Conservation (phyloP, 1,140 invertebrate species). For the Chrysomallon squamiferum region DNA sequence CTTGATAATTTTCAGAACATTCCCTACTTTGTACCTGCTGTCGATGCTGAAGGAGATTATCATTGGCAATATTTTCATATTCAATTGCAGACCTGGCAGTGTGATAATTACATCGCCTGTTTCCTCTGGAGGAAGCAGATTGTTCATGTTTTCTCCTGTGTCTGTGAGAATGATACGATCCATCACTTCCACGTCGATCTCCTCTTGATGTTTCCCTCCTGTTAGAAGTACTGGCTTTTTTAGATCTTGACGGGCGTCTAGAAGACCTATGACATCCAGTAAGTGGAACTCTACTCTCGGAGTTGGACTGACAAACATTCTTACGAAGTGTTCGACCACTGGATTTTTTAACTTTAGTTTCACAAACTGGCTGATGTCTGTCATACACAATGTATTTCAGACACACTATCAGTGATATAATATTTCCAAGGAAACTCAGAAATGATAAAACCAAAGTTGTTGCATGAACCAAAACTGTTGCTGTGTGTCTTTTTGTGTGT, state of each 20-base stretch:
- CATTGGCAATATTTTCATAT: neutral
- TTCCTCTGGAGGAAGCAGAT: neutral
- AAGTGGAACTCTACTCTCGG: neutral
- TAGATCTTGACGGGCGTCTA: neutral
- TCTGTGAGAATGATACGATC: neutral
- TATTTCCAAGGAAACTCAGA: constrained; percentile 1
- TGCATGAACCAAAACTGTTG: neutral
- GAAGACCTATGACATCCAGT: neutral
- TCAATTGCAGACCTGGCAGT: neutral
- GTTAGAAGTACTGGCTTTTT: neutral
- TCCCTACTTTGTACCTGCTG: neutral
- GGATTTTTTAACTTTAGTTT: neutral
- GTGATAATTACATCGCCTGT: neutral
- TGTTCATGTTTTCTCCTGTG: neutral
- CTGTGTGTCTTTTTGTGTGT: neutral
- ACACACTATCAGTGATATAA: neutral
- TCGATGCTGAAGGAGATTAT: too few species aligned
- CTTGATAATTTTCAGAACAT: neutral
- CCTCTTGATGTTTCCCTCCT: neutral
- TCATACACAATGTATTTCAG: constrained; percentile 1
- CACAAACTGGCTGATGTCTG: neutral
- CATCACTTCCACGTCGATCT: neutral
- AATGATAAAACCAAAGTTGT: neutral
- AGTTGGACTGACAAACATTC: neutral
- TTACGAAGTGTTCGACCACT: neutral